Base-by-base conservation (phyloP, 2,113 vertebrate species). In the Merops nubicus region DNA sequence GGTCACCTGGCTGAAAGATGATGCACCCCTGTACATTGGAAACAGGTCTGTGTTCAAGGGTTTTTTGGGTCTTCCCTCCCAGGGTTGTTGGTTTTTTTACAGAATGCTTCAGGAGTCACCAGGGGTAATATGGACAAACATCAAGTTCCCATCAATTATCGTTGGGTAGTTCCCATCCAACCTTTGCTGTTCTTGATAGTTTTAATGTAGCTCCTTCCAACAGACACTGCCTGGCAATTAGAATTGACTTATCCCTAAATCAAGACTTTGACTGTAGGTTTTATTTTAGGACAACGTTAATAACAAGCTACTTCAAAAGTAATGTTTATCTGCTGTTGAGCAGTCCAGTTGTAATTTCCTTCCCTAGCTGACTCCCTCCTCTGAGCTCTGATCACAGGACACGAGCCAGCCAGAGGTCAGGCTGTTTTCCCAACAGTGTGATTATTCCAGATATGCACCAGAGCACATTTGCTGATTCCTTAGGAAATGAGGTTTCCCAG, bases 1-100 rank as follows among this genome's bases (percentile, higher is more conserved):
- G 0, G 98, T 99, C 67, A 96, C 96, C 92, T 99, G 99, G 99
- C 98, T 98, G 43, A 99, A 99, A 92, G 98, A 99, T 1, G 98
- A 99, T 0, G 98, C 98, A 29, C 98, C 98, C 1, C 98, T 99
- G 8, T 82, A 98, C 77, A 57, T 99, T 7, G 97, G 98, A 29
- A 99, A 89, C 98, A 99, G 99, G 99, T 98, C 38, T 59, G 97
- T 51, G 20, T 4, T 18, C 20, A 3, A 11, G 15, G 9, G 3
- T 36, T 6, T 17, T 14, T 0, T 2, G 5, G 1, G 6, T 19
- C 21, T 54, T 7, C 36, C 48, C 50, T n/a, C 17, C 53, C 7
- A 5, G 56, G 23, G 3, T 1, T 15, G 8, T 9, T 6, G 2
- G 28, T 1, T 13, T 40, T 63, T 45, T 8, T 38, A 22, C 19